Evolutionary conservation across 1,140 invertebrate species (phyloP).

Genomic region (Mercenaria mercenaria): DNA sequence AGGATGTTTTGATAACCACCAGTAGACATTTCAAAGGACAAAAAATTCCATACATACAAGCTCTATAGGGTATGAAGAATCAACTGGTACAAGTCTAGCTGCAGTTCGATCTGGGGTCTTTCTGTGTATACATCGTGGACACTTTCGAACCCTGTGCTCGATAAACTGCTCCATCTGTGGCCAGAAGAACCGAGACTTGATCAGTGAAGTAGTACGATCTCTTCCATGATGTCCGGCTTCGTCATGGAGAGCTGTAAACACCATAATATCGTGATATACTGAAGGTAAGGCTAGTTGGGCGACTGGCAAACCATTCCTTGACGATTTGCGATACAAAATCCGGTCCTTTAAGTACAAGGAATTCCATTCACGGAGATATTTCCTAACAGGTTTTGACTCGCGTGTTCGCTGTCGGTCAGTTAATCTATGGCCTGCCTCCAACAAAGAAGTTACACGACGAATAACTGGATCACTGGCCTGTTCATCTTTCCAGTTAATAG

Average conservation of each 20-base stretch:
- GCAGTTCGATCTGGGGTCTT: background rate
- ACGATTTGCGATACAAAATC: conserved; percentile 36
- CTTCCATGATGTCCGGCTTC: conserved; percentile 37
- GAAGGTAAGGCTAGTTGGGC: conserved; percentile 27
- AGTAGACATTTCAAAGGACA: conserved; percentile 28
- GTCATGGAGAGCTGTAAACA: conserved; percentile 47
- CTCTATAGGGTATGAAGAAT: conserved; percentile 38
- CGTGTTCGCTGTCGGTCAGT: background rate
- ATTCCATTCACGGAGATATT: conserved; percentile 38
- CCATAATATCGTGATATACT: background rate
- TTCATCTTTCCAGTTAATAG: background rate
- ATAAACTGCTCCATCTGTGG: conserved; percentile 42
- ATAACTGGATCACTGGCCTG: background rate
- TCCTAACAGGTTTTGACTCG: conserved; percentile 4
- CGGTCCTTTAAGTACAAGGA: conserved; percentile 33
- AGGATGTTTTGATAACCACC: conserved; percentile 54
- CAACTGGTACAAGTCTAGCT: conserved; percentile 19
- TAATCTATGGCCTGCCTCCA: background rate
- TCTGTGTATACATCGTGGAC: conserved; percentile 34
- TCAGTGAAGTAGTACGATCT: background rate
- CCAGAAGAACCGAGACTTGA: conserved; percentile 51
- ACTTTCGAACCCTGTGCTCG: background rate
- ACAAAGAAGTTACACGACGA: background rate
- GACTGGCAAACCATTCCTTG: background rate
- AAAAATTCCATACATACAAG: conserved; percentile 65